Evolutionary conservation across 2,888 invertebrate species (phyloP).

Genomic region (Folsomia manolachei): DNA sequence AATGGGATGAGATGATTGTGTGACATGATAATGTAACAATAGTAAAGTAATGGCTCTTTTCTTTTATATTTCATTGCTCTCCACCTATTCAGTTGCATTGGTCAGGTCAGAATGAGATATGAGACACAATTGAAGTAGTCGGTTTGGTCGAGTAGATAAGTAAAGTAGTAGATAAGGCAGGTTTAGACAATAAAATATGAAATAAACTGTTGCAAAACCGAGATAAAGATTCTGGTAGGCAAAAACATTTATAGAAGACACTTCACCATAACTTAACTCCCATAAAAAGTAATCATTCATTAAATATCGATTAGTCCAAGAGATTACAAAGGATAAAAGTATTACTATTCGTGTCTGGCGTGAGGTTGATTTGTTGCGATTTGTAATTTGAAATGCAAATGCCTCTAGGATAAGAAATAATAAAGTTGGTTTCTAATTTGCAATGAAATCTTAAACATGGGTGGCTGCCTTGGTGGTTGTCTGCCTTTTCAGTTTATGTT

Average conservation of each 20-base stretch:
- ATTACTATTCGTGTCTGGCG: not conserved
- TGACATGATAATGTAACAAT: not conserved
- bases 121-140: not conserved
- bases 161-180: too few relatives aligned
- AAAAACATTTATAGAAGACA: not conserved
- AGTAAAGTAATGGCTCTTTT: not conserved
- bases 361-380: not conserved
- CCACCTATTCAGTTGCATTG: not conserved
- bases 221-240: not conserved
- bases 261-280: too few relatives aligned
- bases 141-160: too few relatives aligned
- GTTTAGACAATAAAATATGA: not conserved
- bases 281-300: not conserved
- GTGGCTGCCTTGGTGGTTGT: too few relatives aligned
- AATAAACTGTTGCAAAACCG: not conserved
- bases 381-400: not conserved
- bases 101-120: not conserved
- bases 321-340: not conserved
- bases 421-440: not conserved
- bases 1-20: not conserved
- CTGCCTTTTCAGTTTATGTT: too few relatives aligned
- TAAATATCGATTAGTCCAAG: not conserved
- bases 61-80: too few relatives aligned
- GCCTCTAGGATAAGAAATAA: too few relatives aligned
- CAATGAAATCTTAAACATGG: too few relatives aligned